These are phyloP conservation scores for Margarornis squamiger DNA, from an alignment of 2,797 vertebrate genomes.

Conservation along the genomic window DNA sequence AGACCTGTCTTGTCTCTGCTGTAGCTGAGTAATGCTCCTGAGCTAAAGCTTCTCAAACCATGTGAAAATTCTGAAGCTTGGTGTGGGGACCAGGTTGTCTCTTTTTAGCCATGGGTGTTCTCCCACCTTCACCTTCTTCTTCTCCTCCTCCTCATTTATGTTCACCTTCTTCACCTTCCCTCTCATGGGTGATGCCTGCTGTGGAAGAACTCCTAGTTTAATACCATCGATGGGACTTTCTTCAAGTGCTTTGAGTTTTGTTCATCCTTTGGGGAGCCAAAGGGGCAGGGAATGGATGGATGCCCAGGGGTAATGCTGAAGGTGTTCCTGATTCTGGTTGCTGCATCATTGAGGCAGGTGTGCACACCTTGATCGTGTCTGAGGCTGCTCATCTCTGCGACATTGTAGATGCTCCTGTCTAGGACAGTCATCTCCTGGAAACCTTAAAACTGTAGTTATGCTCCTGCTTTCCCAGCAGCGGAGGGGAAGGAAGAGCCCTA, in stretches of 20 bases:
- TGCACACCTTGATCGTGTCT: neutral
- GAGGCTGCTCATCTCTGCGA: neutral
- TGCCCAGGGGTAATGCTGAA: neutral
- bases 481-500: neutral
- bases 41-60: neutral
- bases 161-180: neutral
- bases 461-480: neutral
- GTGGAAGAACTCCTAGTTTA: neutral
- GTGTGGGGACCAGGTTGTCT: neutral
- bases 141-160: neutral
- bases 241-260: neutral
- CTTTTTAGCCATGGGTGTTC: neutral
- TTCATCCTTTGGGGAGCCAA: neutral
- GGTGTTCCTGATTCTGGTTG: neutral
- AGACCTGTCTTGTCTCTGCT: neutral
- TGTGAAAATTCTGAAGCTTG: neutral
- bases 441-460: neutral
- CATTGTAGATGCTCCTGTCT: rapidly evolving
- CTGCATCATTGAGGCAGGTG: neutral
- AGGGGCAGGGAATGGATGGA: neutral
- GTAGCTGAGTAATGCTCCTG: neutral
- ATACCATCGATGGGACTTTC: neutral
- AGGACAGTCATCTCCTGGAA: neutral
- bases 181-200: rapidly evolving
- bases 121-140: neutral